phyloP scores from a whole-genome alignment of 2,797 vertebrate species.

The Alca torda region DNA sequence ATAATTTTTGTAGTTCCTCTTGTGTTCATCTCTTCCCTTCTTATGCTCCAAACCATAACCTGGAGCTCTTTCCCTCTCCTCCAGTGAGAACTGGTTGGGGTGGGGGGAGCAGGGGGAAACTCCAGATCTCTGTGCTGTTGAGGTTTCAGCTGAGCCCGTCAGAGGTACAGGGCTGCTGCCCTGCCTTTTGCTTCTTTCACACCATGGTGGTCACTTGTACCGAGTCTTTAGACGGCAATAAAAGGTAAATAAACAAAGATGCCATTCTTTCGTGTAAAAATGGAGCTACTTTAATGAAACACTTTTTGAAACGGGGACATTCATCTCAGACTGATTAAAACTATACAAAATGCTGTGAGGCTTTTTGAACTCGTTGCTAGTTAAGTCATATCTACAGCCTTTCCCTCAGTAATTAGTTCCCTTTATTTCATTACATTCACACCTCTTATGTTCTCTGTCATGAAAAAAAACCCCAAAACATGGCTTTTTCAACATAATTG shows the following conservation, averaged over 20 bases:
- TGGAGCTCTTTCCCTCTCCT: not conserved
- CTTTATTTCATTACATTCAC: constrained; percentile 1
- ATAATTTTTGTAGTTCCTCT: not conserved
- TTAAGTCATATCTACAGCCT: constrained; percentile 12
- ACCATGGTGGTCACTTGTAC: not conserved
- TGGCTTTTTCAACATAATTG: not conserved
- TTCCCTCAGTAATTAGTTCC: constrained; percentile 13
- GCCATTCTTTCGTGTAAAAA: constrained; percentile 27
- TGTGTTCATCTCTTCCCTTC: not conserved
- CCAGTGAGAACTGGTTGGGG: not conserved
- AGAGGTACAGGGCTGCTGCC: not conserved
- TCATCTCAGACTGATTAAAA: constrained; percentile 1
- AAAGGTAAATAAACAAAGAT: constrained; percentile 50
- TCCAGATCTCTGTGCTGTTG: not conserved
- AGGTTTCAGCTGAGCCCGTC: not conserved
- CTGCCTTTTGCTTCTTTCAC: not conserved
- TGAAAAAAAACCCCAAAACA: not conserved
- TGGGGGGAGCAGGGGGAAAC: not conserved
- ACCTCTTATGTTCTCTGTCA: not conserved
- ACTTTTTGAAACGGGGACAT: constrained; percentile 33
- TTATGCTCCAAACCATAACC: not conserved
- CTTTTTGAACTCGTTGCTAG: constrained; percentile 12
- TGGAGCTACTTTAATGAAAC: constrained; percentile 50
- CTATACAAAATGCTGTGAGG: not conserved
- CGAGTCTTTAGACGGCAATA: not conserved